Conservation (phyloP, 2,888 invertebrate genomes). For the Amitus sp. region DNA sequence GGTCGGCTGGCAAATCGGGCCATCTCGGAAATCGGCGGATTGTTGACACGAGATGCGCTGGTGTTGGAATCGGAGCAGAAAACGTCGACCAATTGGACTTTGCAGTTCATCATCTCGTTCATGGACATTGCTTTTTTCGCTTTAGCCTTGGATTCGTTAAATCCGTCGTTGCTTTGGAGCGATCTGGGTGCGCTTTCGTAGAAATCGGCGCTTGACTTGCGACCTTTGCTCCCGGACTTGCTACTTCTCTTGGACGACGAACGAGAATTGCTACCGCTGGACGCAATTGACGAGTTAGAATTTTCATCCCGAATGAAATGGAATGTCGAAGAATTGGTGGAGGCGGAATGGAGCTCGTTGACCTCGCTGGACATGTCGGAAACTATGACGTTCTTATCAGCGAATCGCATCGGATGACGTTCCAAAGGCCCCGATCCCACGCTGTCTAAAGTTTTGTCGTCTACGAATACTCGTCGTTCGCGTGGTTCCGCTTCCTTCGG, state of each 20-base stretch:
- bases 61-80: too few species aligned
- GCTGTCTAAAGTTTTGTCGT: not conserved
- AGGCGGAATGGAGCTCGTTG: conserved; percentile 2
- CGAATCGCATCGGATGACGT: not conserved
- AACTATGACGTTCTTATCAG: not conserved
- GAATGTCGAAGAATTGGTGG: conserved; percentile 18
- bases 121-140: conserved; percentile 32
- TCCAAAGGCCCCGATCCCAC: not conserved
- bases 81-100: conserved; percentile 54
- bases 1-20: conserved; percentile 6
- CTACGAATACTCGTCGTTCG: not conserved
- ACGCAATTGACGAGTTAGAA: conserved; percentile 21
- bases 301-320: conserved; percentile 18
- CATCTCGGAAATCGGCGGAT: not conserved
- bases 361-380: not conserved
- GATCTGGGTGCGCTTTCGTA: not conserved
- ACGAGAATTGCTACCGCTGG: not conserved
- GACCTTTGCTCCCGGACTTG: too few species aligned
- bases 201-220: not conserved
- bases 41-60: conserved; percentile 51
- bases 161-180: not conserved
- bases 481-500: not conserved
- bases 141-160: too few species aligned
- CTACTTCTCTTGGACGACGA: not conserved
- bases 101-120: conserved; percentile 53